phyloP scores from a whole-genome alignment of 2,797 vertebrate genomes.

The Dromococcyx pavoninus region DNA sequence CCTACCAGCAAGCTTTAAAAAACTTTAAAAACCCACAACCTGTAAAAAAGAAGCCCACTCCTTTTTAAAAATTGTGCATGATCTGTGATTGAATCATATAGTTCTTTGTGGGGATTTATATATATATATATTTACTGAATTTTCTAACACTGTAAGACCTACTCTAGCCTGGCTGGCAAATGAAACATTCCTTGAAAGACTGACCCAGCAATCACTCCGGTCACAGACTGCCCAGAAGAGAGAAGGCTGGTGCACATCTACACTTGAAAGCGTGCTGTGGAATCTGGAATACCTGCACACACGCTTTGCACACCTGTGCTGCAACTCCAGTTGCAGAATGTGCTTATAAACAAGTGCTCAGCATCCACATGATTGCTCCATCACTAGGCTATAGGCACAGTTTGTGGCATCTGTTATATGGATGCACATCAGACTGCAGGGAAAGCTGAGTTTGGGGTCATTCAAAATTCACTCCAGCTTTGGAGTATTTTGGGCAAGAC shows the following conservation, averaged over 20 bases:
- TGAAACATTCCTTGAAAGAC: background rate
- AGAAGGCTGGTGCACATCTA: background rate
- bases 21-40: background rate
- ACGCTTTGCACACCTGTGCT: background rate
- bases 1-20: slow-evolving; percentile 21
- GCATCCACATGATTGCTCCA: background rate
- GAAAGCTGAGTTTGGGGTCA: background rate
- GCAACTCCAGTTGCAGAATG: background rate
- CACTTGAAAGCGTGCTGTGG: accelerated
- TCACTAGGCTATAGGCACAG: accelerated
- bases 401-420: accelerated
- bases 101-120: background rate
- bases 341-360: background rate
- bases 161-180: background rate
- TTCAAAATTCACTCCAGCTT: background rate
- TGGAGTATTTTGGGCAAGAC: background rate
- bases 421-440: background rate
- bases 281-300: background rate
- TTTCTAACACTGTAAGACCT: background rate
- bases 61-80: background rate
- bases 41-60: slow-evolving; percentile 1
- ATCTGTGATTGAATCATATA: background rate
- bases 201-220: background rate
- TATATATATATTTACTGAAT: background rate
- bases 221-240: background rate